Evolutionary conservation across 2,888 invertebrate genomes (phyloP), one percentile per base, ranked within the genome.

Genomic region (Microplitis deprimator): DNA sequence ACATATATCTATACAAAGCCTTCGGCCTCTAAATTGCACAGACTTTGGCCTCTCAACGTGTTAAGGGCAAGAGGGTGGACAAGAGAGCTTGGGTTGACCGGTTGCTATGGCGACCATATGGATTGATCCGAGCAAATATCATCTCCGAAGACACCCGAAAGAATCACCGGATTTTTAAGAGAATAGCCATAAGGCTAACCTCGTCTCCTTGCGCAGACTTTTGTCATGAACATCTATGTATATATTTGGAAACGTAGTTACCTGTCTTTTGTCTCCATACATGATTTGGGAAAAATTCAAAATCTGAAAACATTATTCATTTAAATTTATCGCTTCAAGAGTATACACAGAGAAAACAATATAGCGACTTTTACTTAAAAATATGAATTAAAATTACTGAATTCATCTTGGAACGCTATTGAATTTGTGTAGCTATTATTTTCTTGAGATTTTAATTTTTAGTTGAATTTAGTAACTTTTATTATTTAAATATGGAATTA

Each of bases 91-190:
- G 67, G 74, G 86, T 85, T 87, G 88, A 87, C 86, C 86, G 87
- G 89, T 89, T 88, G 83, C 89, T 85, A 89, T 89, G 87, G 87
- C 85, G 82, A 89, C 89, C 88, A 87, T 89, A 89, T 89, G 89
- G 89, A 89, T 89, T 89, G 89, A 89, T 89, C 88, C 89, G 88
- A 88, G 88, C 86, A 89, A 89, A 89, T 89, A 89, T 89, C 89
- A 89, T 89, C 89, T 88, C 87, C 85, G 88, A 88, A 88, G 88
- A 88, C 86, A 84, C 85, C 86, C 87, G 86, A 89, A 89, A 89
- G 89, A 89, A 88, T 89, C 85, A 86, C 86, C 83, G 87, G 88
- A 87, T 89, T 81, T 77, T 87, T 87, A 84, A 85, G 84, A 84
- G 86, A 84, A 85, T 83, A 82, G 84, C 83, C 84, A 68, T 74